These are phyloP conservation scores for Netelia fuscicornis DNA, from an alignment of 2,888 invertebrate species.

Conservation along the genomic window DNA sequence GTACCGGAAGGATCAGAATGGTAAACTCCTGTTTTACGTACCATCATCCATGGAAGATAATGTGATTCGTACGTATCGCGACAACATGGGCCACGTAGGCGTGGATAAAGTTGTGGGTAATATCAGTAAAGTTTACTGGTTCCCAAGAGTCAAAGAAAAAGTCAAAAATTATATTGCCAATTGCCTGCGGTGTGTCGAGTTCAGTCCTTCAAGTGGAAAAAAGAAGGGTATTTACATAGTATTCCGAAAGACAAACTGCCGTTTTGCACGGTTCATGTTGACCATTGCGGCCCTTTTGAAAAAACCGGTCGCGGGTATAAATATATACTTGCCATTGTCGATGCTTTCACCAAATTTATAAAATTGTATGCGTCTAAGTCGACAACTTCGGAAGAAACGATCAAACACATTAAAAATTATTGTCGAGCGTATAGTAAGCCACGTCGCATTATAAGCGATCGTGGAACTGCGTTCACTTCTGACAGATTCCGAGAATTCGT, in stretches of 20 bases:
- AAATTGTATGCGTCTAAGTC: slow-evolving; percentile 68
- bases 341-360: slow-evolving; percentile 69
- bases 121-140: slow-evolving; percentile 67
- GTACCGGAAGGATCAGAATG: no score
- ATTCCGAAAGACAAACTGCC: slow-evolving; percentile 55
- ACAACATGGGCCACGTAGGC: slow-evolving; percentile 17
- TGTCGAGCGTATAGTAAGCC: slow-evolving; percentile 70
- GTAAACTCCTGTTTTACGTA: no score
- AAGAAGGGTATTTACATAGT: slow-evolving; percentile 72
- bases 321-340: slow-evolving; percentile 59
- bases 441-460: slow-evolving; percentile 70
- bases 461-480: slow-evolving; percentile 76
- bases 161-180: slow-evolving; percentile 73
- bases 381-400: slow-evolving; percentile 66
- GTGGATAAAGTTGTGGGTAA: slow-evolving; percentile 56
- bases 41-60: no score
- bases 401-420: slow-evolving; percentile 69
- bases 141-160: slow-evolving; percentile 67
- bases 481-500: slow-evolving; percentile 70
- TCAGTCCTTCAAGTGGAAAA: slow-evolving; percentile 57
- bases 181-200: slow-evolving; percentile 75
- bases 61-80: no score
- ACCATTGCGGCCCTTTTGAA: slow-evolving; percentile 72
- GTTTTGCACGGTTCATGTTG: slow-evolving; percentile 74
- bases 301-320: slow-evolving; percentile 56